Evolutionary conservation across 1,140 invertebrate genomes (phyloP).

Genomic region (Drosophila truncata): DNA sequence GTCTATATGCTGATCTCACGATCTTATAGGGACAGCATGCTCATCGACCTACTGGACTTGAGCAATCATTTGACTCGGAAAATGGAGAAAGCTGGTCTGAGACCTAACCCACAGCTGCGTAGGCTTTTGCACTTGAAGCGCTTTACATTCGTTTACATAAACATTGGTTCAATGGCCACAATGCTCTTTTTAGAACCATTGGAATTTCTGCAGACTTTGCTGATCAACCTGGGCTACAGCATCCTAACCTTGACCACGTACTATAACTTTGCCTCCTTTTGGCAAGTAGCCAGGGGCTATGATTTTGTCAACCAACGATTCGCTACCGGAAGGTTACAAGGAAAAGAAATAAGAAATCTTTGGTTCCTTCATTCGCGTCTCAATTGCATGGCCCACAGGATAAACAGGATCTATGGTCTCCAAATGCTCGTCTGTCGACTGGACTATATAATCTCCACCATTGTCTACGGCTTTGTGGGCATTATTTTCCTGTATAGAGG

Average conservation of each 20-base stretch:
- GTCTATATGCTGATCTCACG: slow-evolving; percentile 1
- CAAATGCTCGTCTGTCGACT: slow-evolving; percentile 34
- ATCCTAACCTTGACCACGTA: not conserved
- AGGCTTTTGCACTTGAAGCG: slow-evolving; percentile 2
- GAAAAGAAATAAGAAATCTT: slow-evolving; percentile 3
- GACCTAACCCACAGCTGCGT: not conserved
- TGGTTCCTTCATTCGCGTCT: slow-evolving; percentile 35
- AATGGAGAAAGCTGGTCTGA: not conserved
- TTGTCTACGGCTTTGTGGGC: slow-evolving; percentile 20
- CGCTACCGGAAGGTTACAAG: not conserved
- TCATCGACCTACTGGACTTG: not conserved
- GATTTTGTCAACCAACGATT: slow-evolving; percentile 20
- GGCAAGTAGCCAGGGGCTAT: slow-evolving; percentile 33
- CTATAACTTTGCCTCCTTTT: slow-evolving; percentile 35
- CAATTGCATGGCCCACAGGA: not conserved
- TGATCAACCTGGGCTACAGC: not conserved
- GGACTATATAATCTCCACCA: slow-evolving; percentile 16
- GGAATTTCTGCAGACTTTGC: not conserved
- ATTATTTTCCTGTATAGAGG: not conserved
- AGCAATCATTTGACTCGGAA: not conserved
- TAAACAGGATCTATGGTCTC: slow-evolving; percentile 29
- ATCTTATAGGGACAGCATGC: slow-evolving; percentile 1
- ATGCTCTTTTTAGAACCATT: not conserved
- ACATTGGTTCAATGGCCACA: not conserved
- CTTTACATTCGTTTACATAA: not conserved